Conservation (phyloP, 1,140 invertebrate genomes). For the Pseudomyrmex concolor region DNA sequence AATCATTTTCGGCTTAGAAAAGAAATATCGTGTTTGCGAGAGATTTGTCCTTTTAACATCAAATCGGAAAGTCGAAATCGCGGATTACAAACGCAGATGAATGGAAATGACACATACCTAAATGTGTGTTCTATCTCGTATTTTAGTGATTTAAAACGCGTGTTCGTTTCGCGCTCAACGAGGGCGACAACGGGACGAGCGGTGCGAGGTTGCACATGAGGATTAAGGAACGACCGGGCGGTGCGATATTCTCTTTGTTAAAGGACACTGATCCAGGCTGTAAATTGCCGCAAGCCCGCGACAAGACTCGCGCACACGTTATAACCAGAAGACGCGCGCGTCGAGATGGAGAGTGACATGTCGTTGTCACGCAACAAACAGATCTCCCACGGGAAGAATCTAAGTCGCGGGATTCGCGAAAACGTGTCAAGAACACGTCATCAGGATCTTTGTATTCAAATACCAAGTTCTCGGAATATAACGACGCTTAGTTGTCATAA, state of each 20-base stretch:
- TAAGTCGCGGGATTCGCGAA: constrained; percentile 38
- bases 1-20: neutral
- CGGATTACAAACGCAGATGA: neutral
- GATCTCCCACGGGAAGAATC: constrained; percentile 36
- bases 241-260: constrained; percentile 65
- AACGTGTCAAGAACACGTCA: constrained; percentile 39
- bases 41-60: too few species aligned
- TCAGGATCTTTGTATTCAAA: constrained; percentile 8
- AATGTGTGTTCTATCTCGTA: neutral
- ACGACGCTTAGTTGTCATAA: neutral
- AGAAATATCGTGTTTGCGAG: neutral
- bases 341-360: constrained; percentile 27
- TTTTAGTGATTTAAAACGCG: constrained; percentile 16
- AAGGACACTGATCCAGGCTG: constrained; percentile 70
- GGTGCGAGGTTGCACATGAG: constrained; percentile 52
- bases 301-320: constrained; percentile 64
- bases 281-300: constrained; percentile 72
- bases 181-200: constrained; percentile 27
- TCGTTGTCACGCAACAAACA: constrained; percentile 36
- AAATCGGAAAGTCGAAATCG: neutral
- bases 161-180: constrained; percentile 16
- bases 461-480: neutral
- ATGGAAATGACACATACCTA: neutral
- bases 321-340: constrained; percentile 63
- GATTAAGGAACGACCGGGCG: constrained; percentile 67